These are phyloP conservation scores for Philopotamus ludificatus DNA, from an alignment of 1,140 invertebrate genomes.

Conservation along the genomic window DNA sequence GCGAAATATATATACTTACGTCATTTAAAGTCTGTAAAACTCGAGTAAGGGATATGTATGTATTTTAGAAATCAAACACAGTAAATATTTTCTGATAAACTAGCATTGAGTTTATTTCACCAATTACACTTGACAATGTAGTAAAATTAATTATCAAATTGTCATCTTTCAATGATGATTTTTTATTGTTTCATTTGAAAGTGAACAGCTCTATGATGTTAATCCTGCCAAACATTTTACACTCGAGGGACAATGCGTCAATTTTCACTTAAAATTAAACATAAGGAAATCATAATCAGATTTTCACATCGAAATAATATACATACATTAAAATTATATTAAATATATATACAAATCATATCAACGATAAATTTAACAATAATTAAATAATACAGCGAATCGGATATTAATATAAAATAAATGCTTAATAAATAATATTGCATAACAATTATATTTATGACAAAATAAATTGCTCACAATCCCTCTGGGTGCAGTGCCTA, in stretches of 20 bases:
- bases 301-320: not conserved
- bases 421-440: not conserved
- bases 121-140: slow-evolving; percentile 61
- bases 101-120: slow-evolving; percentile 61
- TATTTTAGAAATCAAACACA: slow-evolving; percentile 30
- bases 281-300: not conserved
- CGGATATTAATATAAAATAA: not conserved
- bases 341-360: slow-evolving; percentile 3
- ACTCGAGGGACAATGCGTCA: slow-evolving; percentile 29
- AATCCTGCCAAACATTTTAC: slow-evolving; percentile 38
- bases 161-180: slow-evolving; percentile 36
- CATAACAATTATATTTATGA: slow-evolving; percentile 1
- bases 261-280: slow-evolving; percentile 7
- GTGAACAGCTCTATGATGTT: slow-evolving; percentile 32
- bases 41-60: too few species aligned
- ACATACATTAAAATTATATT: slow-evolving; percentile 16
- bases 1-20: too few species aligned
- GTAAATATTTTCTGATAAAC: slow-evolving; percentile 54
- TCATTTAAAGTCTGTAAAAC: too few species aligned
- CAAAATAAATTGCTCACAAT: slow-evolving; percentile 4
- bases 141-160: slow-evolving; percentile 41
- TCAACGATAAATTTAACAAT: not conserved
- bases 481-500: slow-evolving; percentile 32
- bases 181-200: slow-evolving; percentile 34
- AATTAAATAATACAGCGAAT: not conserved